Evolutionary conservation across 1,140 invertebrate genomes (phyloP), one percentile per base, ranked within the genome.

Genomic region (Chironomus tepperi): DNA sequence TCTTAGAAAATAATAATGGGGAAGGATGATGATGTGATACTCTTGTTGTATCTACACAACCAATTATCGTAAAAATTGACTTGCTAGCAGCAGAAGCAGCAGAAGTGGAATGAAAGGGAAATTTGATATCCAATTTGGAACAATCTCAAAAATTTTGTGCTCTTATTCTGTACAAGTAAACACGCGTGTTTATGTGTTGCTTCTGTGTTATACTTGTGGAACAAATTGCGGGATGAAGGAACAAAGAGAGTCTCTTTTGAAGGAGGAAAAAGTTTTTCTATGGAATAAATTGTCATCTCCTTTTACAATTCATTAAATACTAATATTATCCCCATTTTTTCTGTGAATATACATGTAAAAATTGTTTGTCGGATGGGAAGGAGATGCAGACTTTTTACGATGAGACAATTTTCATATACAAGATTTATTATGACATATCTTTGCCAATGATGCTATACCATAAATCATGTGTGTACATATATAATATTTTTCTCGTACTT

Each of bases 51-150:
- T 34, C 24, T 34, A 34, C 24, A 34, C 24, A 34, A 34, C 24
- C 24, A 34, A 34, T 34, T 34, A 34, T 34, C 24, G 24, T 34
- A 34, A 34, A 34, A 34, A 34, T 34, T 34, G 24, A 57, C 47
- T 57, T 57, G 47, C 47, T 57, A n/a, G 10, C 1, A n/a, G 9
- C 47, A 34, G 24, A 57, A n/a, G 10, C 1, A n/a, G 9, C 47
- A 34, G 24, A 57, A 57, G 10, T 12, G n/a, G 47, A n/a, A 57
- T 57, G 47, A 57, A 57, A 57, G 47, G 47, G 47, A 57, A 57
- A 57, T 57, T 57, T 57, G 47, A 57, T 57, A 57, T n/a, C 47
- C 47, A 57, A 57, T 57, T 57, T 57, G 47, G 47, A 57, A 57
- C 47, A 2, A n/a, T 57, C 47, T 57, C 47, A 57, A n/a, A 57